phyloP scores from a whole-genome alignment of 2,888 invertebrate genomes.

The Mimachlamys varia region DNA sequence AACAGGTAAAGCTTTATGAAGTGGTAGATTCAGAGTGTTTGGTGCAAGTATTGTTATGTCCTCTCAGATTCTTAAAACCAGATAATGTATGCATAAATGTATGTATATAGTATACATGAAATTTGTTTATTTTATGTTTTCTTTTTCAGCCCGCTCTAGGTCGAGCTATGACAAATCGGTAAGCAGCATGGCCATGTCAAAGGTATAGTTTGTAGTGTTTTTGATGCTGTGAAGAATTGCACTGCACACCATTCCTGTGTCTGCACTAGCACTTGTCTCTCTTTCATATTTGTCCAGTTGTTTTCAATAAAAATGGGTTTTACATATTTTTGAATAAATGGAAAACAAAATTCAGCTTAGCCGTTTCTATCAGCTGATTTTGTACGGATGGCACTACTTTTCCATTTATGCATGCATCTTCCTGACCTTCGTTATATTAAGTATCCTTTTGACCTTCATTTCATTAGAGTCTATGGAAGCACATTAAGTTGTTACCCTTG shows the following conservation, averaged over 20 bases:
- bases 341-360: background rate
- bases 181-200: constrained; percentile 31
- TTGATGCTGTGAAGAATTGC: constrained; percentile 16
- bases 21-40: too few relatives aligned
- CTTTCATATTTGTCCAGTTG: background rate
- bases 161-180: constrained; percentile 24
- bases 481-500: too few relatives aligned
- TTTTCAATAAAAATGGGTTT: background rate
- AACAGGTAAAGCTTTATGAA: too few relatives aligned
- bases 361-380: background rate
- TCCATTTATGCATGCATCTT: too few relatives aligned
- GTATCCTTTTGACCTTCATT: too few relatives aligned
- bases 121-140: background rate
- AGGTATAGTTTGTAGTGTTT: constrained; percentile 21
- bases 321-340: background rate
- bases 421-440: too few relatives aligned
- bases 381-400: background rate
- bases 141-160: constrained; percentile 16
- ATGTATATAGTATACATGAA: too few relatives aligned
- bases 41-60: too few relatives aligned
- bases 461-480: too few relatives aligned
- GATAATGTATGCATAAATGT: background rate
- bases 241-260: background rate
- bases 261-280: background rate
- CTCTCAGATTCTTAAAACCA: background rate